Base-by-base conservation (phyloP, 2,797 vertebrate genomes). In the Spondyliosoma cantharus region DNA sequence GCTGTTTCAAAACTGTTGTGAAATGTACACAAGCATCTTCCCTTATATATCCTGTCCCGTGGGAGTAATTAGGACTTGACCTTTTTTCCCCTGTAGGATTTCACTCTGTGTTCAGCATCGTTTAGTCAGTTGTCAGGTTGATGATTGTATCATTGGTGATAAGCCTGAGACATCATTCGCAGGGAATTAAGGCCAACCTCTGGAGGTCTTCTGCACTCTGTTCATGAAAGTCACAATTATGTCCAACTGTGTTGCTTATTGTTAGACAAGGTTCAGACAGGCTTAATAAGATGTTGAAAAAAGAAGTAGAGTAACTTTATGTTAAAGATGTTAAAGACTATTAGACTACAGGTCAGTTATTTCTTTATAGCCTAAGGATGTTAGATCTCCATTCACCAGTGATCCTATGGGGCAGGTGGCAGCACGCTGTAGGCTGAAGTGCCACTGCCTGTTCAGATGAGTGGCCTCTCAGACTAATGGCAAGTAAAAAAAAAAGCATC, bases 401-500 rank as follows among this genome's bases (percentile, higher is more conserved):
- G 17, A 27, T 50, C 9, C 45, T 7, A 7, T 24, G 11, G 42
- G 48, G 14, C 15, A 82, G 49, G 24, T 46, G 57, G n/a, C 56
- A 43, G 24, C 48, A 65, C 12, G 43, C 29, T 25, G 14, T 11
- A 48, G 29, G 42, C 22, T 25, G 32, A 64, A 32, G 25, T 43
- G 52, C 27, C 62, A 59, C 62, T 79, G 54, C 52, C 42, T 74
- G n/a, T 69, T 12, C 58, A 75, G 70, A 13, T 67, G 29, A 54
- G n/a, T 59, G 48, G 32, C 63, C 65, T 75, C 70, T 86, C 61
- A 62, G 60, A 68, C 46, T 78, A 32, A 84, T 81, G 19, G 3
- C 14, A 46, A 48, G 53, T 84, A 78, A 82, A 83, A 86, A 87
- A 80, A 29, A 37, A 37, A 37, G 50, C 66, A 48, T 42, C 37